Conservation (phyloP, 2,797 vertebrate species). For the Salmo trutta region DNA sequence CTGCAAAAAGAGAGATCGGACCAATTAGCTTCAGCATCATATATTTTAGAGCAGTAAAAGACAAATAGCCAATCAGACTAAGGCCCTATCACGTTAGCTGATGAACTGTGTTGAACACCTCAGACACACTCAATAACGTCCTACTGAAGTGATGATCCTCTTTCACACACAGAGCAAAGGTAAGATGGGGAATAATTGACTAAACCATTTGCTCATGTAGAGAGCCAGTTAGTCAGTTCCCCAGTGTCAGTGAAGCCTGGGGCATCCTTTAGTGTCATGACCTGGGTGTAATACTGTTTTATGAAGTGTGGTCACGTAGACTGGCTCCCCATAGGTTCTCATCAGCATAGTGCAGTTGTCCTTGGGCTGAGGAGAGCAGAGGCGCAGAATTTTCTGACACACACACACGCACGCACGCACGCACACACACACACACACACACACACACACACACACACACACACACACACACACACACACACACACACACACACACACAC, state of each 20-base stretch:
- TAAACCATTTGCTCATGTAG: background rate
- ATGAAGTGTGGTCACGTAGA: background rate
- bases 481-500: too few relatives aligned
- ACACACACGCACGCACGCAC: background rate
- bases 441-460: too few relatives aligned
- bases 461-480: background rate
- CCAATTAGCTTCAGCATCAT: background rate
- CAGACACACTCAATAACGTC: background rate
- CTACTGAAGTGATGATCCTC: background rate
- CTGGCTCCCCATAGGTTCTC: background rate
- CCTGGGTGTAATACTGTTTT: background rate
- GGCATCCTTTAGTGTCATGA: background rate
- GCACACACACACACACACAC: too few relatives aligned
- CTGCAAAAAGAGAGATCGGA: slow-evolving; percentile 59
- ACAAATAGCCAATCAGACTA: background rate
- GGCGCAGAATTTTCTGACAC: background rate
- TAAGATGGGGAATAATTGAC: background rate
- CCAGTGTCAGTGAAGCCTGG: background rate
- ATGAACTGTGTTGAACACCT: background rate
- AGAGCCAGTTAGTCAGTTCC: background rate
- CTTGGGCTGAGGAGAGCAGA: background rate
- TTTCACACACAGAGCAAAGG: background rate
- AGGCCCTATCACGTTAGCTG: background rate
- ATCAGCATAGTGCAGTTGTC: background rate
- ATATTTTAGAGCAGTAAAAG: background rate